Conservation (phyloP, 2,113 vertebrate species). For the Blennius ocellaris region DNA sequence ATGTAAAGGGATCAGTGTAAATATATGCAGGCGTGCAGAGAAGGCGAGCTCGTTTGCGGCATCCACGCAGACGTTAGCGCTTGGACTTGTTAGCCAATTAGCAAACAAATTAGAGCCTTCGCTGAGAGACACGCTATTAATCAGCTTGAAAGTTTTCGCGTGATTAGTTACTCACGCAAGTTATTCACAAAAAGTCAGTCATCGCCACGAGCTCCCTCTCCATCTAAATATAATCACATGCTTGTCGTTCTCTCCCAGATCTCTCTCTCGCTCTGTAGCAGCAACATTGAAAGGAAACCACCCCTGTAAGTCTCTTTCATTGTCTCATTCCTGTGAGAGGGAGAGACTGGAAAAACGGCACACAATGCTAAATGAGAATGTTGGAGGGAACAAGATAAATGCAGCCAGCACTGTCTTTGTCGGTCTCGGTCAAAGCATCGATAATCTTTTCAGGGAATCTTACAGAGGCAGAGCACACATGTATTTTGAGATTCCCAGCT, state of each 20-base stretch:
- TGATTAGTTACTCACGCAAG: constrained; percentile 44
- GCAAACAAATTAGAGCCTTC: constrained; percentile 50
- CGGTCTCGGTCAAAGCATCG: not conserved
- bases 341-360: not conserved
- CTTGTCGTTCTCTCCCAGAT: not conserved
- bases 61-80: not conserved
- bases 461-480: not conserved
- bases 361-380: not conserved
- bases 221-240: constrained; percentile 22
- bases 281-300: not conserved
- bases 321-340: not conserved
- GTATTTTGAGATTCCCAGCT: not conserved
- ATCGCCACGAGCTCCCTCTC: constrained; percentile 36
- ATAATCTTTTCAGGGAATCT: not conserved
- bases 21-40: too few species aligned
- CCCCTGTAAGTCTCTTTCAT: not conserved
- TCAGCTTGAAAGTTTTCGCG: constrained; percentile 36
- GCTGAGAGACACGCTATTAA: constrained; percentile 49
- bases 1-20: too few species aligned
- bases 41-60: not conserved
- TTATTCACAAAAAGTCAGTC: constrained; percentile 43
- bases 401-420: not conserved
- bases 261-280: not conserved
- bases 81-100: constrained; percentile 57
- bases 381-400: not conserved